Percentiles rank a stretch among this genome's conserved stretches.
Evolutionary conservation across 2,888 invertebrate genomes (phyloP).

Genomic region (Trissolcus japonicus): DNA sequence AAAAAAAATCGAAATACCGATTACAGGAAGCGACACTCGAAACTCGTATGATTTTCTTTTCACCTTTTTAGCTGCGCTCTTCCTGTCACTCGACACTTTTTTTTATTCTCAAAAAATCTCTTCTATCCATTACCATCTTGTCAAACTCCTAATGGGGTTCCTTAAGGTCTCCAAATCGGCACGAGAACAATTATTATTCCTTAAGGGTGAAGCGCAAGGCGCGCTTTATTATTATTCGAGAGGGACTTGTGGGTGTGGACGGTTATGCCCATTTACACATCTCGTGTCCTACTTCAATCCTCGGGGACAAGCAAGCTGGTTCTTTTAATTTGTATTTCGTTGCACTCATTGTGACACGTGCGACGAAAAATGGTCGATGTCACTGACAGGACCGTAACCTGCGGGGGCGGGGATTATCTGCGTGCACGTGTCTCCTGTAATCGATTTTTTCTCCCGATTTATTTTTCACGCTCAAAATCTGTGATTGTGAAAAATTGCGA

Average conservation of each 20-base stretch:
- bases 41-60: constrained; percentile 35
- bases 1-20: background rate
- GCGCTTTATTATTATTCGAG: constrained; percentile 46
- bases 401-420: constrained; percentile 49
- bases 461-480: background rate
- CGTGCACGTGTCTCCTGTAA: constrained; percentile 30
- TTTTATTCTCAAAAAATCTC: constrained; percentile 51
- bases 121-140: constrained; percentile 61
- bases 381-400: constrained; percentile 41
- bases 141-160: constrained; percentile 63
- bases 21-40: constrained; percentile 51
- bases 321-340: constrained; percentile 44
- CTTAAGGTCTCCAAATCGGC: constrained; percentile 48
- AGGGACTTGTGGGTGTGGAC: constrained; percentile 47
- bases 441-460: background rate
- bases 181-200: constrained; percentile 57
- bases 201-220: constrained; percentile 36
- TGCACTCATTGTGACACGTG: constrained; percentile 55
- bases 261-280: constrained; percentile 49
- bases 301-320: constrained; percentile 29
- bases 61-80: constrained; percentile 57
- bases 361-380: constrained; percentile 49
- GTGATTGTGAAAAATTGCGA: background rate
- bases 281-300: constrained; percentile 38
- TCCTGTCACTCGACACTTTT: constrained; percentile 67